Percentiles rank a stretch among this genome's conserved stretches.
These are phyloP conservation scores for Platichthys stellatus DNA, from an alignment of 2,113 vertebrate species.

Conservation along the genomic window DNA sequence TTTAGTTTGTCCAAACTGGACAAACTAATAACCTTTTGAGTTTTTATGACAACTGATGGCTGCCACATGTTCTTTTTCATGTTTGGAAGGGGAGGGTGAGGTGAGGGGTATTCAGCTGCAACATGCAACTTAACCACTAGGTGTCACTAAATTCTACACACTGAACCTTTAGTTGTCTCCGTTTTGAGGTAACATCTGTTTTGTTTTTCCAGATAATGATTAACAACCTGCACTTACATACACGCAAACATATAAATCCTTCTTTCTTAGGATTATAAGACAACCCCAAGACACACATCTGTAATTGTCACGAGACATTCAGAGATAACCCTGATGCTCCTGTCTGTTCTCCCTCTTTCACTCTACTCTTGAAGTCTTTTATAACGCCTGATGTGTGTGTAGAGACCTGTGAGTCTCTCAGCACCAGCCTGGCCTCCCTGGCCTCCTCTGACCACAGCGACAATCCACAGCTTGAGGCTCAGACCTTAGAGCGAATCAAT, in stretches of 20 bases:
- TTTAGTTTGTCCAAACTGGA: too few relatives aligned
- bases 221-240: not conserved
- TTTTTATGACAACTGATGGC: too few relatives aligned
- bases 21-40: too few relatives aligned
- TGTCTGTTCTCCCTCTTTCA: constrained; percentile 40
- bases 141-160: too few relatives aligned
- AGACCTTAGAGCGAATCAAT: constrained; percentile 61
- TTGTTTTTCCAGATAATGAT: not conserved
- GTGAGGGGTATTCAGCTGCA: too few relatives aligned
- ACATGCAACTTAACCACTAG: too few relatives aligned
- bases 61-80: too few relatives aligned
- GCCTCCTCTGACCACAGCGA: constrained; percentile 64
- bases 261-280: not conserved
- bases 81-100: too few relatives aligned
- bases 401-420: constrained; percentile 75
- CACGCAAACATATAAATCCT: not conserved
- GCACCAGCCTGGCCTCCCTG: constrained; percentile 65
- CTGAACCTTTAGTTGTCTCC: too few relatives aligned
- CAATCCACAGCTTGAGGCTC: constrained; percentile 41
- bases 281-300: not conserved
- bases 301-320: constrained; percentile 1
- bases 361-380: constrained; percentile 48
- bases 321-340: constrained; percentile 21
- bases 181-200: not conserved
- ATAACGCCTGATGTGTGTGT: constrained; percentile 49